Base-by-base conservation (phyloP, 2,888 invertebrate species). In the Endomychus coccineus region DNA sequence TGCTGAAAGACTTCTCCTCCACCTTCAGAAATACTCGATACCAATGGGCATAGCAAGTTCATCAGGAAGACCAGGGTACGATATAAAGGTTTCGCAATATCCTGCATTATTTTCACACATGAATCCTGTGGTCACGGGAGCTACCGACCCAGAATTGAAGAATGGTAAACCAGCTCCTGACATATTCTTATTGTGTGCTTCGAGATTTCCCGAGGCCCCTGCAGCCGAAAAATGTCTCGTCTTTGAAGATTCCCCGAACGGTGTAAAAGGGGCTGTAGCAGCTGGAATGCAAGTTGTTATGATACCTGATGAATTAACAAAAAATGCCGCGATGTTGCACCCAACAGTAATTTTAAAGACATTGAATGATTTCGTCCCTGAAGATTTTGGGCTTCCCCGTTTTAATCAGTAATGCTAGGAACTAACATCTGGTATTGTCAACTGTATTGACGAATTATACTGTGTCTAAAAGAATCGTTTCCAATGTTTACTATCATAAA, bases 231-330 rank as follows among this genome's bases (percentile, higher is more conserved):
- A 75, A 62, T 86, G 87, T 55, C 64, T 92, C 42, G 91, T 90
- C 2, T 88, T 92, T 60, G 95, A 95, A 69, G 95, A 95, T 66
- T 85, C 94, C 0, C 84, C 86, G 0, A 90, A 89, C 62, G 94
- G 95, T 1, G 88, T 91, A 0, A 71, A 75, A 19, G 85, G 86
- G 0, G 91, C 81, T 0, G 55, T 74, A 12, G 71, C 74, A 12
- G 91, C 92, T 1, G 83, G 83, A 4, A 94, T 92, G 91, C 87
- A 87, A 62, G 77, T 76, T 1, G 78, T 89, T 0, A 85, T 88
- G 83, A 81, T 88, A 2, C 88, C 88, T 0, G 86, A 87, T 59
- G 69, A 73, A 32, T 54, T 69, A 36, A 69, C 68, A 16, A 61
- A 66, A 42, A 62, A 70, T 24, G 86, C 88, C 0, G 83, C 84